Evolutionary conservation across 2,888 invertebrate genomes (phyloP).

Genomic region (Drosophila fulvimacula): DNA sequence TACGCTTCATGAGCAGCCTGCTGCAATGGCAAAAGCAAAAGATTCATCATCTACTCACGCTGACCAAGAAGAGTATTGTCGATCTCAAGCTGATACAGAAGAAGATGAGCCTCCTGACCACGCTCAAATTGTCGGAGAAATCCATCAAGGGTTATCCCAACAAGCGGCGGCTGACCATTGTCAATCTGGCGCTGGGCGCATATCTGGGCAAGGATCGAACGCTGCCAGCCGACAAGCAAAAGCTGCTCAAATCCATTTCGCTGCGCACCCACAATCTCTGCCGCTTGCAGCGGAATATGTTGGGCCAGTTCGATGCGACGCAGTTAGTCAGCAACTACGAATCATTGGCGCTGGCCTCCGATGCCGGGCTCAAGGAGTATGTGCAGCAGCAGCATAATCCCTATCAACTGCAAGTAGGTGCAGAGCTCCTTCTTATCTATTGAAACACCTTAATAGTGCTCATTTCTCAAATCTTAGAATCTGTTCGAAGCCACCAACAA

Average conservation of each 20-base stretch:
- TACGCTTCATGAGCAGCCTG: slow-evolving; percentile 90
- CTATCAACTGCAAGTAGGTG: slow-evolving; percentile 75
- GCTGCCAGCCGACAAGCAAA: slow-evolving; percentile 87
- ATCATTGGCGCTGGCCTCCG: slow-evolving; percentile 86
- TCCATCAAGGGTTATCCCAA: slow-evolving; percentile 52
- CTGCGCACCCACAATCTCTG: slow-evolving; percentile 88
- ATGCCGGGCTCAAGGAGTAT: slow-evolving; percentile 90
- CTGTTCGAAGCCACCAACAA: slow-evolving; percentile 64
- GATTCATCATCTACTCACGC: slow-evolving; percentile 46
- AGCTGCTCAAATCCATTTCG: slow-evolving; percentile 87
- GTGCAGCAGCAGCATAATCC: slow-evolving; percentile 89
- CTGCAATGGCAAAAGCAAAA: slow-evolving; percentile 88
- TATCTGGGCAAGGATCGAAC: slow-evolving; percentile 82
- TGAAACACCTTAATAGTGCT: neutral
- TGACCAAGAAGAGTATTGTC: slow-evolving; percentile 50
- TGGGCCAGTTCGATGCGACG: slow-evolving; percentile 89
- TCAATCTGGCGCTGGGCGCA: slow-evolving; percentile 56
- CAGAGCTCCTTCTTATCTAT: accelerated
- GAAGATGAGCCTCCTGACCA: slow-evolving; percentile 57
- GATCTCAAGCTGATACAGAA: slow-evolving; percentile 65
- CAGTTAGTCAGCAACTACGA: slow-evolving; percentile 92
- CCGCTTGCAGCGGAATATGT: slow-evolving; percentile 86
- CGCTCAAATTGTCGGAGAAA: slow-evolving; percentile 58
- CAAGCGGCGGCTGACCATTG: slow-evolving; percentile 41
- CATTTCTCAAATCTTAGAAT: slow-evolving; percentile 35